phyloP scores from a whole-genome alignment of 2,797 vertebrate species.

The Tokudaia tokunoshimensis region DNA sequence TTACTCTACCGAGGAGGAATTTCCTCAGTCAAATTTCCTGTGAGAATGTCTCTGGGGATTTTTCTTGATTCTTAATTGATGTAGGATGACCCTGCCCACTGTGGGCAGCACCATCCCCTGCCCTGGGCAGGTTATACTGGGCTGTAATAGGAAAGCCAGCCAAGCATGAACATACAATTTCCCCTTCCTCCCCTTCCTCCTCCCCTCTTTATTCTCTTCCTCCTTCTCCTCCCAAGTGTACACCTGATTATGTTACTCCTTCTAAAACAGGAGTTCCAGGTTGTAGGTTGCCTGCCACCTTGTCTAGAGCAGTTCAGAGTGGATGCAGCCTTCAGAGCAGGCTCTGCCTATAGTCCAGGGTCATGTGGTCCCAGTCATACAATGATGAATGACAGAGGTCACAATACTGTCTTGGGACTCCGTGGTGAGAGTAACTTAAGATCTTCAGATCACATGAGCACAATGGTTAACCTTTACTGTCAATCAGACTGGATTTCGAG shows the following conservation, averaged over 20 bases:
- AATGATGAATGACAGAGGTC: not conserved
- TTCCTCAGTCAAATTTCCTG: not conserved
- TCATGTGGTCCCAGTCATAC: not conserved
- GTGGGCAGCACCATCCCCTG: not conserved
- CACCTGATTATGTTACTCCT: not conserved
- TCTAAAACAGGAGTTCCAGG: not conserved
- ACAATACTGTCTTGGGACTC: not conserved
- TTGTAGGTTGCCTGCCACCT: not conserved
- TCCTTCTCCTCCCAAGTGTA: not conserved
- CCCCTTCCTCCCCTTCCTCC: too few relatives aligned
- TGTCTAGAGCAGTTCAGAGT: not conserved
- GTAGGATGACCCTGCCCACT: not conserved
- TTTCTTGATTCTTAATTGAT: not conserved
- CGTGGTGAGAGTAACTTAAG: not conserved
- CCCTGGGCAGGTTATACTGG: not conserved
- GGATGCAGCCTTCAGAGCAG: rapidly evolving
- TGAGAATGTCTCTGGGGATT: not conserved
- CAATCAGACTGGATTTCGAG: not conserved
- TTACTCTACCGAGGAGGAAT: not conserved
- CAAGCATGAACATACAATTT: not conserved
- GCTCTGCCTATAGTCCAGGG: not conserved
- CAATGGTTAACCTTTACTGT: not conserved
- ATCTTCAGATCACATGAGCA: not conserved
- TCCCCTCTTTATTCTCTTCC: too few relatives aligned
- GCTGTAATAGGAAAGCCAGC: not conserved